Percentiles rank a stretch among this genome's conserved stretches.
phyloP scores from a whole-genome alignment of 2,888 invertebrate genomes.

The Cheilosia urbana region DNA sequence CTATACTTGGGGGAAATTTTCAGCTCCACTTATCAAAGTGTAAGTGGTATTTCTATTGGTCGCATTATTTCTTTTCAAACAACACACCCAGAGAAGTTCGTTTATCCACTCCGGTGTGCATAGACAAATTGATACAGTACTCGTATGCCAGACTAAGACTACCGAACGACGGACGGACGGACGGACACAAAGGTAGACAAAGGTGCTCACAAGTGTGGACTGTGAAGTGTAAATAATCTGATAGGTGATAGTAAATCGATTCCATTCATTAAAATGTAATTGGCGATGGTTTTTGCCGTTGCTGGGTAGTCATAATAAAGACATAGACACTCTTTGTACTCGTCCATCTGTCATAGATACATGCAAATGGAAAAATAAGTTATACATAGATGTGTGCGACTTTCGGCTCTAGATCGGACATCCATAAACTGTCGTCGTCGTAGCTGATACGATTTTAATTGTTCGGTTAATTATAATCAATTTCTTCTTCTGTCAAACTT shows the following conservation, averaged over 20 bases:
- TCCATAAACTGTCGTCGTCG: slow-evolving; percentile 2
- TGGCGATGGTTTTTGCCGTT: not conserved
- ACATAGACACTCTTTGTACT: too few species aligned
- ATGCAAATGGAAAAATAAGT: not conserved
- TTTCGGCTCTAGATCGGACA: not conserved
- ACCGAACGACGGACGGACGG: not conserved
- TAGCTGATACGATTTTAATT: slow-evolving; percentile 42
- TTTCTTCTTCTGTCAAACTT: slow-evolving; percentile 3
- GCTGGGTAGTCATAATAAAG: too few species aligned
- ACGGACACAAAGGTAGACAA: not conserved
- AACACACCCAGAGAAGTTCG: slow-evolving; percentile 21
- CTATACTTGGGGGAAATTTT: slow-evolving; percentile 34
- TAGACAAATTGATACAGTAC: slow-evolving; percentile 27
- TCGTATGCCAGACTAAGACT: not conserved
- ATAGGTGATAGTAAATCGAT: slow-evolving; percentile 57
- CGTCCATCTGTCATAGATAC: not conserved
- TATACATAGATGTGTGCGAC: not conserved
- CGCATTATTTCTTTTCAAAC: not conserved
- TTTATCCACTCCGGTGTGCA: slow-evolving; percentile 12
- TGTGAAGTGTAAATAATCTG: slow-evolving; percentile 33
- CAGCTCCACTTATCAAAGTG: slow-evolving; percentile 37
- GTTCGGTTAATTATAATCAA: not conserved
- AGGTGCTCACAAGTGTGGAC: not conserved
- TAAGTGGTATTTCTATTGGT: slow-evolving; percentile 2
- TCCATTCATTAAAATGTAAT: slow-evolving; percentile 57